These are phyloP conservation scores for Dastarcus helophoroides DNA, from an alignment of 2,888 invertebrate genomes.

Conservation along the genomic window DNA sequence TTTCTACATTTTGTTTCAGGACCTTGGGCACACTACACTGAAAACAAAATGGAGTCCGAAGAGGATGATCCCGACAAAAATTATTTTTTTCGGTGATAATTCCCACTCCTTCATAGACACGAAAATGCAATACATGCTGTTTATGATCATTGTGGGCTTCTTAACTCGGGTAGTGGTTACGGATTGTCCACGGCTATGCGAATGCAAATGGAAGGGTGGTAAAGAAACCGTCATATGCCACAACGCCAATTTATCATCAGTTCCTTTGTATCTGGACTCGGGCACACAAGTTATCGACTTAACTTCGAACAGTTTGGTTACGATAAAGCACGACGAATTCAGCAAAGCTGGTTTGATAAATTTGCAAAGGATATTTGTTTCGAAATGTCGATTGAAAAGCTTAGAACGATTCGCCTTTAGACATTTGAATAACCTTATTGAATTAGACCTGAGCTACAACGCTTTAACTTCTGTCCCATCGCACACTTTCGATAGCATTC, in stretches of 20 bases:
- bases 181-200: constrained; percentile 65
- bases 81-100: no score
- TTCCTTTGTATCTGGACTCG: constrained; percentile 63
- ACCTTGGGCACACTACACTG: no score
- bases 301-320: constrained; percentile 57
- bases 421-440: constrained; percentile 68
- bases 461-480: constrained; percentile 56
- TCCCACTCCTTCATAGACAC: neutral
- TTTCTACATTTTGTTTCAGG: no score
- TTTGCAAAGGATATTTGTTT: constrained; percentile 66
- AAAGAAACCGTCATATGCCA: constrained; percentile 75
- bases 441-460: constrained; percentile 70
- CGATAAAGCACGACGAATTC: constrained; percentile 62
- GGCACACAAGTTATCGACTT: constrained; percentile 72
- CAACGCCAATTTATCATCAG: constrained; percentile 59
- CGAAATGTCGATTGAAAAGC: constrained; percentile 55
- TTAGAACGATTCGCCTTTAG: constrained; percentile 65
- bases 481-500: constrained; percentile 58
- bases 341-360: constrained; percentile 63
- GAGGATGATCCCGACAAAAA: constrained; percentile 25
- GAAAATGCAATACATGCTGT: constrained; percentile 6
- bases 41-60: constrained; percentile 25
- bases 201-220: constrained; percentile 82
- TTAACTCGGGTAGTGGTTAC: constrained; percentile 40
- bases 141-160: constrained; percentile 17